A percentile compares a stretch with the other conserved stretches of the same genome.
These are phyloP conservation scores for Phalacrocorax aristotelis DNA, from an alignment of 2,113 vertebrate genomes.

Conservation along the genomic window DNA sequence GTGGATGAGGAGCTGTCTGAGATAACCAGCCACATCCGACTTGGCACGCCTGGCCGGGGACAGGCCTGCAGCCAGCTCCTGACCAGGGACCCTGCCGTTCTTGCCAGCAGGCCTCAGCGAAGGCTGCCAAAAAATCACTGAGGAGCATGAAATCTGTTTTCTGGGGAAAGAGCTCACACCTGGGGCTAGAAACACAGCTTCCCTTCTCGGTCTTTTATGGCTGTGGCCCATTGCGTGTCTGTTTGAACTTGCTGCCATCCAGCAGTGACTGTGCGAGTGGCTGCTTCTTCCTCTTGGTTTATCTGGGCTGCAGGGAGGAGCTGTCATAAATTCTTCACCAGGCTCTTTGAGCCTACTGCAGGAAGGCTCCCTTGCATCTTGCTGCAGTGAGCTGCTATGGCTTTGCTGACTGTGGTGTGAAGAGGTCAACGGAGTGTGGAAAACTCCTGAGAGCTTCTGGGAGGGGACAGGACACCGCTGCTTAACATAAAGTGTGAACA, in stretches of 20 bases:
- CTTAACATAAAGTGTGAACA: not conserved
- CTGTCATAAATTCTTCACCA: not conserved
- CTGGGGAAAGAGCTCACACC: slow-evolving; percentile 9
- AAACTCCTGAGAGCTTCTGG: not conserved
- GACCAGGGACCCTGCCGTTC: not conserved
- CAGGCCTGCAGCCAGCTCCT: not conserved
- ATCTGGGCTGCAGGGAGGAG: not conserved
- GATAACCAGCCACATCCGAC: not conserved
- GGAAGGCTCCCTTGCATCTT: not conserved
- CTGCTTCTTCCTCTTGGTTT: not conserved
- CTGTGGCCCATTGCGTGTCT: not conserved
- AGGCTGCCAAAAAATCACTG: not conserved
- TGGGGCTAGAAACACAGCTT: not conserved
- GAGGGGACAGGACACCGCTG: not conserved
- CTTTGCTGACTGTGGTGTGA: not conserved
- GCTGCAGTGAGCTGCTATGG: not conserved
- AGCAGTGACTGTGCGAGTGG: not conserved
- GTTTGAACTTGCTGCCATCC: not conserved
- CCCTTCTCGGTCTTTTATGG: not conserved
- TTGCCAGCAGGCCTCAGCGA: not conserved
- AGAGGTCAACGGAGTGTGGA: not conserved
- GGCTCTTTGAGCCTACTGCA: not conserved
- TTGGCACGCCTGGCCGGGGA: not conserved
- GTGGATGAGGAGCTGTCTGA: not conserved
- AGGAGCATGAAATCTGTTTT: not conserved